Evolutionary conservation across 53 echinoderm and acorn worm genomes (phyloP), one percentile per base, ranked within the genome.

Genomic region (Henricia sp.): DNA sequence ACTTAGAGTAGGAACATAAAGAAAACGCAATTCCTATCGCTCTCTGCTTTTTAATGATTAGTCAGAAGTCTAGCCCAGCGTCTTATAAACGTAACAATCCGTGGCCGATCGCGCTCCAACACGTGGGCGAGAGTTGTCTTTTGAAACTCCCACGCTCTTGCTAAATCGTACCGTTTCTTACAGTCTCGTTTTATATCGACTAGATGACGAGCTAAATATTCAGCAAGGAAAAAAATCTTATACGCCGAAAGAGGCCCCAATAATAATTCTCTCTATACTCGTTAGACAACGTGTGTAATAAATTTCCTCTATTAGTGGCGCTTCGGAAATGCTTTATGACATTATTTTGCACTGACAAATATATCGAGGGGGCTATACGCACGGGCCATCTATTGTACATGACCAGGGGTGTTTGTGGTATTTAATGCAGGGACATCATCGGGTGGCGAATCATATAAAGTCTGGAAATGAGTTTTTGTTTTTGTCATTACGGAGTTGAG

Each of bases 291-390:
- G 44, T 60, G 77, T 77, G 77, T 74, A 74, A 77, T 77, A 77
- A 77, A 77, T 77, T 42, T 59, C 29, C 58, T 33, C 60, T 59
- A 77, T 59, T 59, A 77, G 41, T 58, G 77, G 60, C 62, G 43
- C 60, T 77, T 77, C 53, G 77, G 59, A 77, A 77, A 77, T 77
- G 77, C 37, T 77, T 77, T 77, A 77, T 77, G 77, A 53, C 77
- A 53, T 17, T 43, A 59, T 60, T 74, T 74, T 71, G n/a, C 52
- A 32, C 50, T 13, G 71, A 71, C 71, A 71, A 50, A 50, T 70
- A 70, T 29, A 46, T 71, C 50, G 51, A 37, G 71, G 71, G 27
- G 24, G 6, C n/a, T n/a, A n/a, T n/a, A 37, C 10, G 13, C 33
- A 13, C 8, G 71, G n/a, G 71, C 29, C 27, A 17, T 1, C 1